Evolutionary conservation across 92 coral and sea anemone species (phyloP).

Genomic region (Epizoanthus fatuus): DNA sequence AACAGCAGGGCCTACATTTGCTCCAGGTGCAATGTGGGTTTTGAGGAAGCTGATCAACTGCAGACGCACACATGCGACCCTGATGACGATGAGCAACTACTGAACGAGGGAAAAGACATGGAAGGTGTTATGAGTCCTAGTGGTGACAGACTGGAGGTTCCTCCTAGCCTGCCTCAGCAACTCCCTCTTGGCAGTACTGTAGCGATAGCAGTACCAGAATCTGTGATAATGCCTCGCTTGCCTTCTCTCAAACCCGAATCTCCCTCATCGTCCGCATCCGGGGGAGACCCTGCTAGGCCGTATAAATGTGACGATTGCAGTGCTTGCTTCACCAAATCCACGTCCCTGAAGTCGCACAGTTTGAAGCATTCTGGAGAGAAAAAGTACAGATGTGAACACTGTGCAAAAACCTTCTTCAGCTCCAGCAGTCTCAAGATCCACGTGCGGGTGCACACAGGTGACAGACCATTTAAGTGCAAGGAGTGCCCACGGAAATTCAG

Average conservation of each 20-base stretch:
- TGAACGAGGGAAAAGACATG: constrained; percentile 44
- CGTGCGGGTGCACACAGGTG: constrained; percentile 98
- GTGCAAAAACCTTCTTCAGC: constrained; percentile 96
- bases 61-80: constrained; percentile 92
- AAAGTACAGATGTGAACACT: constrained; percentile 94
- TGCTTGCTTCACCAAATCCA: constrained; percentile 91
- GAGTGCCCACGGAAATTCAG: constrained; percentile 97
- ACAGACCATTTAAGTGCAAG: constrained; percentile 97
- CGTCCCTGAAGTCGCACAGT: constrained; percentile 95
- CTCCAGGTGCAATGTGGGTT: constrained; percentile 91
- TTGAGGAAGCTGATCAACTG: constrained; percentile 94
- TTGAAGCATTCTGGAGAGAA: constrained; percentile 98
- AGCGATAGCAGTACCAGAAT: constrained; percentile 19
- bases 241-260: constrained; percentile 1
- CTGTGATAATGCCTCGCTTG: constrained; percentile 36
- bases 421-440: constrained; percentile 98
- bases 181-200: background rate
- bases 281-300: constrained; percentile 43
- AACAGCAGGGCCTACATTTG: constrained; percentile 87
- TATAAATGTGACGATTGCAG: constrained; percentile 94
- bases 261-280: constrained; percentile 4
- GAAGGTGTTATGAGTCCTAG: constrained; percentile 45
- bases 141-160: constrained; percentile 16
- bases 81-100: constrained; percentile 45
- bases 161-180: constrained; percentile 4